Evolutionary conservation across 2,797 vertebrate genomes (phyloP).

Genomic region (Pantherophis alleghaniensis): DNA sequence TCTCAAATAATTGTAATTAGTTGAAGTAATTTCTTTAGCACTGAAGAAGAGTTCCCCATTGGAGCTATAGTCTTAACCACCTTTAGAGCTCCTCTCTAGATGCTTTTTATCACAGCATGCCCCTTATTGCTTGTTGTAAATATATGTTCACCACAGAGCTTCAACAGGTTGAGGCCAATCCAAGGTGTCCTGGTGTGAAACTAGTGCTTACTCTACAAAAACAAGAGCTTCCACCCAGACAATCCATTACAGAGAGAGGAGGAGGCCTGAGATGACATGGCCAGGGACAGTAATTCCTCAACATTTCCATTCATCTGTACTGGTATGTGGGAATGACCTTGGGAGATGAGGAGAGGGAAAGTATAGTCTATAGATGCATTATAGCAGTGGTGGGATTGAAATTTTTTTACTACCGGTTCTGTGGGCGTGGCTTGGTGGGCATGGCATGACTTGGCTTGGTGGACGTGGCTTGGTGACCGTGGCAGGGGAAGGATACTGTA

Average conservation of each 20-base stretch:
- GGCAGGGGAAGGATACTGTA: too few species aligned
- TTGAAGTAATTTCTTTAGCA: neutral
- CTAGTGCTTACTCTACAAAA: neutral
- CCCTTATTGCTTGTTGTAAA: neutral
- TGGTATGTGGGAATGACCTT: neutral
- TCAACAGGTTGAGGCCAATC: neutral
- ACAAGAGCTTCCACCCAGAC: neutral
- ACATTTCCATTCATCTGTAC: neutral
- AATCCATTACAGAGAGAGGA: neutral
- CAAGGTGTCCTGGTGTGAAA: neutral
- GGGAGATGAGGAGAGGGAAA: neutral
- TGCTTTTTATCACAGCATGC: neutral
- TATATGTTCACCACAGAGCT: neutral
- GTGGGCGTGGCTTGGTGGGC: too few species aligned
- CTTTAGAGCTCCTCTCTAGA: neutral
- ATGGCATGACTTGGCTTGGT: too few species aligned
- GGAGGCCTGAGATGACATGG: neutral
- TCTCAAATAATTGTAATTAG: neutral
- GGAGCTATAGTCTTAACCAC: neutral
- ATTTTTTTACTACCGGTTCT: too few species aligned
- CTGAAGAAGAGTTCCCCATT: neutral
- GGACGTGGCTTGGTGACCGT: too few species aligned
- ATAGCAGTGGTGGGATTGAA: too few species aligned
- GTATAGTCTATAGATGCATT: too few species aligned
- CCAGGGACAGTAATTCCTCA: neutral